Evolutionary conservation across 1,140 invertebrate species (phyloP).

Genomic region (Physella acuta): DNA sequence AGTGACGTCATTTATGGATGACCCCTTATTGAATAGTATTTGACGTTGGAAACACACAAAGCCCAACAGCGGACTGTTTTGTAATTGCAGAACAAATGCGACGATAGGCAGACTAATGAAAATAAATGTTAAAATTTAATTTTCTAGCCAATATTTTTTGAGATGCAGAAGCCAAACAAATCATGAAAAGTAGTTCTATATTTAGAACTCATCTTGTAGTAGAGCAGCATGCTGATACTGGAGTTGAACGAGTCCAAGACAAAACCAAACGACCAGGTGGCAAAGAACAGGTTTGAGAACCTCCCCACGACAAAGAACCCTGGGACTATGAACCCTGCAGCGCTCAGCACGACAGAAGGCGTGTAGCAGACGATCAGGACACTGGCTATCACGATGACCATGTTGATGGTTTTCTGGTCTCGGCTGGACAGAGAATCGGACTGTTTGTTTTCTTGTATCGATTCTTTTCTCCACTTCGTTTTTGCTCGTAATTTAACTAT

Average conservation of each 20-base stretch:
- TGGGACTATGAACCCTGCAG: background rate
- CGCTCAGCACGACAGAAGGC: background rate
- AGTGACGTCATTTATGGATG: too few relatives aligned
- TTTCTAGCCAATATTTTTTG: background rate
- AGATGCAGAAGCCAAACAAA: background rate
- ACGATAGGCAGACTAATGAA: too few relatives aligned
- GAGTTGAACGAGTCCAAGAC: background rate
- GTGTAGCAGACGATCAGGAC: background rate
- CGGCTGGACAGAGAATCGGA: background rate
- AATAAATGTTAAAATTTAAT: too few relatives aligned
- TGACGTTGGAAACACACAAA: too few relatives aligned
- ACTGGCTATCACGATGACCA: background rate
- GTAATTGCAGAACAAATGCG: too few relatives aligned
- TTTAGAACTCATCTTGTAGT: too few relatives aligned
- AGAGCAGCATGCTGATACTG: background rate
- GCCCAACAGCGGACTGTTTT: too few relatives aligned
- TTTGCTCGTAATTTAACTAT: background rate
- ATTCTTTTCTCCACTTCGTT: background rate
- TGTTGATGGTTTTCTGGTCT: too few relatives aligned
- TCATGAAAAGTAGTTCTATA: background rate
- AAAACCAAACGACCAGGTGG: background rate
- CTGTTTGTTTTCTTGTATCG: background rate
- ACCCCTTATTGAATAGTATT: too few relatives aligned
- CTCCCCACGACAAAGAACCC: background rate
- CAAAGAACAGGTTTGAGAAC: background rate